These are phyloP conservation scores for Muschampia plurimacula DNA, from an alignment of 2,888 invertebrate genomes.

Conservation along the genomic window DNA sequence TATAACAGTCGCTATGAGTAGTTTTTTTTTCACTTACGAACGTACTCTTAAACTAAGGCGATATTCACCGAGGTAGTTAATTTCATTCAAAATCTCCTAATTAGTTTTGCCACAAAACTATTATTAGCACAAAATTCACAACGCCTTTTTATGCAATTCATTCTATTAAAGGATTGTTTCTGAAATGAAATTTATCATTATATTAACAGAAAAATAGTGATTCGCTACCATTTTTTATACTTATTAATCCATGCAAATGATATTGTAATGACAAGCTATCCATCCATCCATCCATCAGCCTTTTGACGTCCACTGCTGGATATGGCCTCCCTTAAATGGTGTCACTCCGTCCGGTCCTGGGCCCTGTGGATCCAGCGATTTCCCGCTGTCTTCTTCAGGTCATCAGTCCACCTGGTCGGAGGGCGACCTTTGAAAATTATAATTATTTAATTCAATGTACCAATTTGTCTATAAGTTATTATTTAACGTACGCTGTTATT, in stretches of 20 bases:
- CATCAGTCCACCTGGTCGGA: too few relatives aligned
- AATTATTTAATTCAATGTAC: too few relatives aligned
- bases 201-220: background rate
- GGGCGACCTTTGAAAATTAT: too few relatives aligned
- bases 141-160: conserved; percentile 8
- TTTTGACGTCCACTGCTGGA: too few relatives aligned
- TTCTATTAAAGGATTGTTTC: background rate
- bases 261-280: background rate
- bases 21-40: conserved; percentile 15
- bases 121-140: conserved; percentile 5
- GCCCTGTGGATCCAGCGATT: too few relatives aligned
- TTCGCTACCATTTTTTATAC: background rate
- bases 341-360: too few relatives aligned
- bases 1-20: conserved; percentile 7
- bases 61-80: conserved; percentile 29
- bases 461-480: too few relatives aligned
- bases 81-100: conserved; percentile 21
- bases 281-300: too few relatives aligned
- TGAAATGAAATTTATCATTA: background rate
- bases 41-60: conserved; percentile 15
- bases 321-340: too few relatives aligned
- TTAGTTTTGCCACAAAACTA: background rate
- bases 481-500: too few relatives aligned
- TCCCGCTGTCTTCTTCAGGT: too few relatives aligned
- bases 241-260: background rate